Evolutionary conservation across 1,140 invertebrate genomes (phyloP).

Genomic region (Sogatella furcifera): DNA sequence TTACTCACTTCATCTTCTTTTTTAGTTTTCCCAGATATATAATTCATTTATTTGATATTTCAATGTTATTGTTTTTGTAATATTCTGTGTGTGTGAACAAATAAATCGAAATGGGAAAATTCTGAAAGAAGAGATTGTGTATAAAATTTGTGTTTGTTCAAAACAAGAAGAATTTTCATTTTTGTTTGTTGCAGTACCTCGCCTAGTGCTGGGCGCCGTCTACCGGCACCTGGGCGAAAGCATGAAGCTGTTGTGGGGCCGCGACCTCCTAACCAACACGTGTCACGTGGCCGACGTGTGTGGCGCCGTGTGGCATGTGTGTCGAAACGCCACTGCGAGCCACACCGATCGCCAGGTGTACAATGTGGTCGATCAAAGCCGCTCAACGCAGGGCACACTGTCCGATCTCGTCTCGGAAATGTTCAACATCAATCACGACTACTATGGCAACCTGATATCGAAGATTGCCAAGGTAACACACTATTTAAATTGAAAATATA

Average conservation of each 20-base stretch:
- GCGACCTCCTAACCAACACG: constrained; percentile 74
- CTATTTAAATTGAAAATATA: not conserved
- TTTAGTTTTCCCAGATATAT: too few species aligned
- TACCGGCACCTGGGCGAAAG: constrained; percentile 80
- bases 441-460: constrained; percentile 68
- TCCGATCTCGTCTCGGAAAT: constrained; percentile 68
- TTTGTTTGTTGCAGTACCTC: constrained; percentile 51
- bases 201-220: constrained; percentile 73
- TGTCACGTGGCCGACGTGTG: constrained; percentile 76
- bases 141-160: too few species aligned
- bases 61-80: too few species aligned
- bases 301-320: constrained; percentile 61
- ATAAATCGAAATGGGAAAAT: too few species aligned
- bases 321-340: constrained; percentile 35
- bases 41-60: too few species aligned
- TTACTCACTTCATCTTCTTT: too few species aligned
- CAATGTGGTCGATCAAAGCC: constrained; percentile 70
- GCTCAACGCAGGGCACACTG: constrained; percentile 72
- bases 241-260: constrained; percentile 85
- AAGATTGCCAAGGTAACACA: constrained; percentile 64
- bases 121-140: too few species aligned
- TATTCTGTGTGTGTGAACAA: too few species aligned
- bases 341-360: constrained; percentile 46
- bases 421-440: constrained; percentile 78
- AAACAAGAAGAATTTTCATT: not conserved